Evolutionary conservation across 1,140 invertebrate genomes (phyloP).

Genomic region (Micrasema minimum): DNA sequence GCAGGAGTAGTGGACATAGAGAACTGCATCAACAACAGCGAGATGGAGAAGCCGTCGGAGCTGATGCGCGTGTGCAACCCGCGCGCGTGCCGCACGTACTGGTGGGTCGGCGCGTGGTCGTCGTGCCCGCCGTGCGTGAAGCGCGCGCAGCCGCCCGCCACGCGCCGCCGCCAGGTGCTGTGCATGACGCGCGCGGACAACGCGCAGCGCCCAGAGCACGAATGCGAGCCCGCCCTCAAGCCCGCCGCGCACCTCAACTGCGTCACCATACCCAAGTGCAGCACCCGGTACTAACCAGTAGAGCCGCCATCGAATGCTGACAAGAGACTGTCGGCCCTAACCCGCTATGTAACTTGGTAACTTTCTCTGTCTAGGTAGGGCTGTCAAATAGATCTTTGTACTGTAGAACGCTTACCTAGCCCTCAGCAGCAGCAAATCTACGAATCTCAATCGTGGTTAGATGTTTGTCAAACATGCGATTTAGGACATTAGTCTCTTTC

Average conservation of each 20-base stretch:
- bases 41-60: slow-evolving; percentile 70
- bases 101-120: slow-evolving; percentile 87
- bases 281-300: no score
- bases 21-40: slow-evolving; percentile 71
- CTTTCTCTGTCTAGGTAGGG: no score
- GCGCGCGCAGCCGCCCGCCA: slow-evolving; percentile 50
- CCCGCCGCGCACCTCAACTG: slow-evolving; percentile 59
- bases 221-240: slow-evolving; percentile 58
- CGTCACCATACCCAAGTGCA: slow-evolving; percentile 59
- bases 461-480: no score
- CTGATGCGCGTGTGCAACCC: slow-evolving; percentile 73
- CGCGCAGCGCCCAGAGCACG: slow-evolving; percentile 57
- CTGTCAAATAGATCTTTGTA: no score
- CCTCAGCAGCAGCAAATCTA: no score
- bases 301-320: no score
- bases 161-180: slow-evolving; percentile 59
- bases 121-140: slow-evolving; percentile 70
- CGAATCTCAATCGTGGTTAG: no score
- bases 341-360: no score
- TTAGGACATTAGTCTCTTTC: no score
- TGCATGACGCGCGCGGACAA: slow-evolving; percentile 61
- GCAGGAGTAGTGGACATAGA: slow-evolving; percentile 71
- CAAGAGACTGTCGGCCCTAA: no score
- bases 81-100: slow-evolving; percentile 76
- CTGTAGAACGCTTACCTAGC: no score